phyloP scores from a whole-genome alignment of 1,140 invertebrate genomes.

The Bombus superbus region DNA sequence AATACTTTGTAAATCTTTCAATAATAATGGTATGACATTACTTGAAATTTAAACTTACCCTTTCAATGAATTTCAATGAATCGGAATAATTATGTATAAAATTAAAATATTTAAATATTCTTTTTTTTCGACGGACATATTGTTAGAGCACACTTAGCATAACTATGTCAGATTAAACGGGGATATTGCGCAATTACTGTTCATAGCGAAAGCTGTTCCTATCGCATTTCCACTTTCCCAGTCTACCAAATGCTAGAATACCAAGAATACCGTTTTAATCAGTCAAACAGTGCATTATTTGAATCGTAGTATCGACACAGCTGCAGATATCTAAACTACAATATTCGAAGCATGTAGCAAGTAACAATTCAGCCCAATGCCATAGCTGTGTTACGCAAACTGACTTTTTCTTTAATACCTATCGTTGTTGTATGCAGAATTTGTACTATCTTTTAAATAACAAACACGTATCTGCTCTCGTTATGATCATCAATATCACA shows the following conservation, averaged over 20 bases:
- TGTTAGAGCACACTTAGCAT: slow-evolving; percentile 39
- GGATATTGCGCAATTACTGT: slow-evolving; percentile 61
- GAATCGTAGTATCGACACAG: too few relatives aligned
- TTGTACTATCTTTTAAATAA: too few relatives aligned
- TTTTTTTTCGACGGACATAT: slow-evolving; percentile 52
- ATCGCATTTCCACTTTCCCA: slow-evolving; percentile 56
- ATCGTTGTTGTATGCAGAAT: too few relatives aligned
- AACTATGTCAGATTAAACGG: slow-evolving; percentile 52
- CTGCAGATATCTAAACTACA: not conserved
- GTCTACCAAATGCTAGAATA: slow-evolving; percentile 34
- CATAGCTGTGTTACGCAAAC: too few relatives aligned
- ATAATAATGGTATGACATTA: too few relatives aligned
- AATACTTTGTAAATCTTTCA: too few relatives aligned
- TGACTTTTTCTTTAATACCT: too few relatives aligned
- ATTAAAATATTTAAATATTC: slow-evolving; percentile 41
- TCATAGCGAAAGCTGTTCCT: slow-evolving; percentile 45
- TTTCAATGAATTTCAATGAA: not conserved
- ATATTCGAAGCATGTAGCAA: not conserved
- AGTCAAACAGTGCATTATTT: not conserved
- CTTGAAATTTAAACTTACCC: not conserved
- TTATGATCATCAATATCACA: too few relatives aligned
- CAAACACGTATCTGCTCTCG: too few relatives aligned
- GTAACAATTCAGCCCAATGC: not conserved
- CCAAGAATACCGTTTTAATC: slow-evolving; percentile 40
- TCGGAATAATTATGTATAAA: not conserved